A percentile compares a stretch with the other conserved stretches of the same genome.
Conservation (phyloP, 2,797 vertebrate species). For the Lepidocolaptes lacrymiger region DNA sequence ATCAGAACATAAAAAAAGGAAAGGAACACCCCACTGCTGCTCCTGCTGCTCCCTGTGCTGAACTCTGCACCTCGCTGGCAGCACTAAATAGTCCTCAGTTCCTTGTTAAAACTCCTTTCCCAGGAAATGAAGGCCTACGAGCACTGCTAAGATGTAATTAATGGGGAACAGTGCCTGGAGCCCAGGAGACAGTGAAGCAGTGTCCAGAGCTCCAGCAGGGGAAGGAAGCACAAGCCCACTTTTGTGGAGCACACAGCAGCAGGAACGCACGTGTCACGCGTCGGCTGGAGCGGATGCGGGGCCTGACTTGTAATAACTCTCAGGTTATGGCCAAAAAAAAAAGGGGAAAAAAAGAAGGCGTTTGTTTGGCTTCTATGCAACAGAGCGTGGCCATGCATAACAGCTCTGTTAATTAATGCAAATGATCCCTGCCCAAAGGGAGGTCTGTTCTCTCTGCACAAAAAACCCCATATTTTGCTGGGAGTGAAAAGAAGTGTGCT, state of each 20-base stretch:
- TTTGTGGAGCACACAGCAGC: conserved; percentile 17
- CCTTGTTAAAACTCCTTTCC: not conserved
- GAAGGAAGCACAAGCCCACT: not conserved
- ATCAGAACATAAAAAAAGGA: not conserved
- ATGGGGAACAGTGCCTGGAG: not conserved
- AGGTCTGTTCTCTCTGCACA: conserved; percentile 47
- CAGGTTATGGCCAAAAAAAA: not conserved
- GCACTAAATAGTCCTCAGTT: not conserved
- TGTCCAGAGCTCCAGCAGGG: not conserved
- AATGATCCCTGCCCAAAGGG: conserved; percentile 68
- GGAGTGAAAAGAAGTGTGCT: conserved; percentile 4
- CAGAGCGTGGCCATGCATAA: conserved; percentile 49
- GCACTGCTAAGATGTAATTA: not conserved
- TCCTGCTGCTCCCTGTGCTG: not conserved
- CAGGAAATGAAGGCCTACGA: not conserved
- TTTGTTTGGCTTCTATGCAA: conserved; percentile 57
- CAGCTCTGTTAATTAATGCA: conserved; percentile 67
- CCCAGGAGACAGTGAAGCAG: not conserved
- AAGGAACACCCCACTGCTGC: not conserved
- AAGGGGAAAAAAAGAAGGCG: not conserved
- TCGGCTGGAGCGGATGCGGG: not conserved
- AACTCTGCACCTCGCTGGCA: not conserved
- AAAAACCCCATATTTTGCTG: conserved; percentile 16
- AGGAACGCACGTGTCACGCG: not conserved
- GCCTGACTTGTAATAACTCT: conserved; percentile 21